Evolutionary conservation across 2,797 vertebrate genomes (phyloP), one percentile per base, ranked within the genome.

Genomic region (Rachycentron canadum): DNA sequence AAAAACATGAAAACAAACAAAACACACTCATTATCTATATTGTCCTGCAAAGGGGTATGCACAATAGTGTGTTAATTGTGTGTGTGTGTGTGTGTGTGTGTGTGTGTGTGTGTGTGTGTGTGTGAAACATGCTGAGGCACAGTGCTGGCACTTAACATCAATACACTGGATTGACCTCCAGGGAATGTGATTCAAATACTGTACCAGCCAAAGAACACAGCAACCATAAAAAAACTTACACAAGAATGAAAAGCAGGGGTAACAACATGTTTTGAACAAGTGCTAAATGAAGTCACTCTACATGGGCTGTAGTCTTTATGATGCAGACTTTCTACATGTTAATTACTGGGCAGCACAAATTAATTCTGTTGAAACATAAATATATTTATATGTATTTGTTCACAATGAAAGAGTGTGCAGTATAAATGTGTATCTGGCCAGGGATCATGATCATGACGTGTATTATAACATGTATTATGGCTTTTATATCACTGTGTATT

Each of bases 101-200:
- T n/a, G n/a, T n/a, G n/a, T n/a, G n/a, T n/a, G n/a, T n/a, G n/a
- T 69, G 86, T 40, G 65, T 62, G 49, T 45, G 34, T 81, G 25
- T 66, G 11, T 76, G 32, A 41, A 56, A 64, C 82, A 76, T 82
- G 88, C 71, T 64, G 65, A 83, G 81, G 76, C 85, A 84, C 53
- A 41, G 49, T 6, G 43, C 56, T 76, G 47, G 64, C 36, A 2
- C 60, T 62, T 47, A 73, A 56, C 55, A 69, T 62, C 64, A n/a
- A 86, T 21, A 47, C 30, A 17, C 11, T 50, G 57, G 36, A 73
- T 68, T 19, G 2, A 36, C 65, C 81, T 80, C 36, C 19, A 75
- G 88, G 80, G 69, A 73, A 73, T n/a, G 9, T 68, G 19, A 75
- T 61, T 82, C 8, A 81, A 72, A 68, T 57, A 50, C 12, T 49